Conservation (phyloP, 30 jellyfish, hydroid and myxozoan genomes). For the Cassiopea xamachana region DNA sequence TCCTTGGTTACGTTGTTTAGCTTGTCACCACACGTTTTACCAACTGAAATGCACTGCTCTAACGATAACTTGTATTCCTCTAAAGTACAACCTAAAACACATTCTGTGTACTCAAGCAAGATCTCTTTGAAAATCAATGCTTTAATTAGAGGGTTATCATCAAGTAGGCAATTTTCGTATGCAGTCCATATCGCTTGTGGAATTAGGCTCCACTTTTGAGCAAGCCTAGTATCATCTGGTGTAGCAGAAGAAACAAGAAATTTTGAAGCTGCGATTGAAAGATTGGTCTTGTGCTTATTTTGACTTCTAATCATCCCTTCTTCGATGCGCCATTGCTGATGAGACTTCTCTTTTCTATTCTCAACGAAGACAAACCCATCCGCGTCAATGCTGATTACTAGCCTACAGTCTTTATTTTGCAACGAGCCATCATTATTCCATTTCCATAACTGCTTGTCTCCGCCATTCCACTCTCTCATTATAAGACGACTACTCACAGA, state of each 20-base stretch:
- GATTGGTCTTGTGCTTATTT: neutral
- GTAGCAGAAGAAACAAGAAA: neutral
- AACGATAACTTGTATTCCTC: slow-evolving; percentile 1
- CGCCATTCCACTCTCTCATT: slow-evolving; percentile 13
- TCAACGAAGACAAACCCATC: neutral
- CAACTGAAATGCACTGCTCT: neutral
- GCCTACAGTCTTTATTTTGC: neutral
- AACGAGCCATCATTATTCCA: slow-evolving; percentile 27
- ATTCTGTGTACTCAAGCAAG: slow-evolving; percentile 8
- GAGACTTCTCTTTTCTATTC: neutral
- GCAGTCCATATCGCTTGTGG: slow-evolving; percentile 32
- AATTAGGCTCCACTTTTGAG: neutral
- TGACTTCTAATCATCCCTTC: slow-evolving; percentile 22
- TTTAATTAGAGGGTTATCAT: slow-evolving; percentile 34
- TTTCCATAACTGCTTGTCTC: slow-evolving; percentile 42
- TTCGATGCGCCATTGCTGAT: slow-evolving; percentile 23
- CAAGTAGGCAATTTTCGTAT: slow-evolving; percentile 6
- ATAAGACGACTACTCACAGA: neutral
- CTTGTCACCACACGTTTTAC: slow-evolving; percentile 12
- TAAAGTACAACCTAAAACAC: slow-evolving; percentile 17
- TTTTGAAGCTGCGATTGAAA: neutral
- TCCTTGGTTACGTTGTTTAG: slow-evolving; percentile 9
- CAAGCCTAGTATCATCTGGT: neutral
- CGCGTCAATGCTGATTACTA: slow-evolving; percentile 12
- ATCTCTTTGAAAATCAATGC: slow-evolving; percentile 13